Evolutionary conservation across 2,797 vertebrate genomes (phyloP), one percentile per base, ranked within the genome.

Genomic region (Pipistrellus nathusii): DNA sequence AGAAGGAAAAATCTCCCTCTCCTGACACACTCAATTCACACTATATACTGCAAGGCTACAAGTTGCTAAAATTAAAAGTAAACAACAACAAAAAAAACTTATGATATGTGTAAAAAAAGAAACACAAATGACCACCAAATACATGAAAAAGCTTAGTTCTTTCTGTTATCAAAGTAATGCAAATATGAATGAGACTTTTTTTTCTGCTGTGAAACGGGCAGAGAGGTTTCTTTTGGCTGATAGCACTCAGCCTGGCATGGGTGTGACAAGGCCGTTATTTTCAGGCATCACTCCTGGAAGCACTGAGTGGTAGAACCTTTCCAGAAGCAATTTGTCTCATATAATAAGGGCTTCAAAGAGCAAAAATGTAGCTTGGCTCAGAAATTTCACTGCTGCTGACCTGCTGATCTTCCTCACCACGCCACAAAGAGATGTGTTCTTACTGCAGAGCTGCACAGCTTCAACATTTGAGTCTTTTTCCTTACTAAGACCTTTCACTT

Each of bases 111-210:
- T 66, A 66, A 35, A 75, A 75, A 88, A 92, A 64, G 13, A 88
- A 90, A 95, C 30, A 57, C 11, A 82, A 85, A 72, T 78, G 21
- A n/a, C 14, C 15, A 71, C 27, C 7, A 72, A 87, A 46, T 72
- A 59, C 0, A 72, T 62, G 32, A 87, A 92, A 69, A 66, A 30
- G 15, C 68, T 83, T 27, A 9, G 15, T 6, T 82, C 32, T 55
- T 78, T 78, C 62, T 46, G 72, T 68, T 73, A 41, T 75, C 14
- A 35, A 68, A 51, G 6, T 68, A 69, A 38, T 69, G 7, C 7
- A 83, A 91, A 85, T 72, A 72, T 35, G 82, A 92, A 57, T 71
- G 27, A 92, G 53, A 35, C 62, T 6, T 78, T 57, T 85, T 77
- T 68, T 57, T 18, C 10, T 73, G 10, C 69, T 75, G 17, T 57